Evolutionary conservation across 1,140 invertebrate species (phyloP), one percentile per base, ranked within the genome.

Genomic region (Whitmania pigra): DNA sequence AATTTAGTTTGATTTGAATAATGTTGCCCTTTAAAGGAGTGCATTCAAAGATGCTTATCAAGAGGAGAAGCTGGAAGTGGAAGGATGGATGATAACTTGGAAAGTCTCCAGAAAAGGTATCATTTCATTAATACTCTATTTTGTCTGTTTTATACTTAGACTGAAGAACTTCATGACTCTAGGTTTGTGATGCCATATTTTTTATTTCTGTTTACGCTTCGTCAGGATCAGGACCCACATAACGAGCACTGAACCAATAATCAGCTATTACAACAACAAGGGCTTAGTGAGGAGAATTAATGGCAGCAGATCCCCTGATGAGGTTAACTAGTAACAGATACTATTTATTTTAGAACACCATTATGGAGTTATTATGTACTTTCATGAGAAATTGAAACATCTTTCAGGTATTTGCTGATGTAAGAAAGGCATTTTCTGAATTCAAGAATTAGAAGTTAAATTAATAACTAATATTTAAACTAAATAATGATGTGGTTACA

Each of bases 41-140:
- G 94, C 80, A 87, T 89, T 0, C 79, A 89, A 31, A 85, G 94
- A 53, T 97, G 93, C 79, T 79, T 98, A 63, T 86, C 87, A 7
- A 86, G 95, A 57, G 94, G 94, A 9, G 87, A 89, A 22, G 87
- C 88, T 67, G 92, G 91, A 27, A 94, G 92, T 81, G 94, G 94
- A 0, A 87, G 97, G 25, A 87, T 88, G 2, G 97, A 99, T 83
- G 96, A 99, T 79, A 99, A 99, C 81, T 78, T 87, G 49, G 92
- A 97, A 73, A 91, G 90, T 78, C 83, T 99, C 29, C 87, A 88
- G 73, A 95, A 97, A 80, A 86, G 97, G 77, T 82, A 72, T 66
- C 43, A 68, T 27, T 54, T 25, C 36, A 55, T 49, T 69, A 17
- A 22, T 11, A 63, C 0, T 1, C 20, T 31, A 22, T 3, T 27